phyloP scores from a whole-genome alignment of 2,888 invertebrate genomes.

The Crossocerus cetratus region DNA sequence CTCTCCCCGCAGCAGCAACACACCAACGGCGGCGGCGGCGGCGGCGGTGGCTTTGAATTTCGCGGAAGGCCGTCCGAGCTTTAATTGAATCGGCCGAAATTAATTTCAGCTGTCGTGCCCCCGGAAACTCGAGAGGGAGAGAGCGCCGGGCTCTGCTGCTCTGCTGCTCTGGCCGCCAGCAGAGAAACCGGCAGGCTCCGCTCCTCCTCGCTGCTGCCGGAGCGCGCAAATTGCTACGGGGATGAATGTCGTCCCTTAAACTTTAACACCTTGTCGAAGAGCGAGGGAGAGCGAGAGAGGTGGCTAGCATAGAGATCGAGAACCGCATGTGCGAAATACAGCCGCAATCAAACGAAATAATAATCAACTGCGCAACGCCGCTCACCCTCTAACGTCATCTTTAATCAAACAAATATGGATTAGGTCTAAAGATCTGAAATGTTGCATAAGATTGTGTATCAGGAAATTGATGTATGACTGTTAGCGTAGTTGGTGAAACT shows the following conservation, averaged over 20 bases:
- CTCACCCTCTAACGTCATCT: no score
- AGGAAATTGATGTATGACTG: not conserved
- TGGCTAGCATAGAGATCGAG: conserved; percentile 4
- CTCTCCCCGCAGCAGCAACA: conserved; percentile 6
- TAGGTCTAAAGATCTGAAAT: not conserved
- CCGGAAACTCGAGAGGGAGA: conserved; percentile 61
- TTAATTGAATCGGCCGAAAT: conserved; percentile 74
- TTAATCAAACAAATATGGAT: no score
- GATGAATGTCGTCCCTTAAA: conserved; percentile 59
- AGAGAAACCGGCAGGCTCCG: conserved; percentile 47
- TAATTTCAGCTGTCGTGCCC: conserved; percentile 70
- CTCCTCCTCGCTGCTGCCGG: conserved; percentile 27
- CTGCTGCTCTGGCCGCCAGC: conserved; percentile 8
- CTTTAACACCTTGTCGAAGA: conserved; percentile 51
- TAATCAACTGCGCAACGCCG: no score
- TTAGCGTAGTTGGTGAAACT: not conserved
- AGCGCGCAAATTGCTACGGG: conserved; percentile 57
- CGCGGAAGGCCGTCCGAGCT: conserved; percentile 62
- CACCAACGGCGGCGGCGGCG: no score
- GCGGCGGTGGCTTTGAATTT: conserved; percentile 43
- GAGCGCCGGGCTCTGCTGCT: not conserved
- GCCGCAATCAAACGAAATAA: no score
- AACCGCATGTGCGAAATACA: no score
- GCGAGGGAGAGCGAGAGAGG: conserved; percentile 4
- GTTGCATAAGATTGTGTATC: not conserved